phyloP scores from a whole-genome alignment of 2,113 vertebrate genomes.

The Tursiops truncatus region DNA sequence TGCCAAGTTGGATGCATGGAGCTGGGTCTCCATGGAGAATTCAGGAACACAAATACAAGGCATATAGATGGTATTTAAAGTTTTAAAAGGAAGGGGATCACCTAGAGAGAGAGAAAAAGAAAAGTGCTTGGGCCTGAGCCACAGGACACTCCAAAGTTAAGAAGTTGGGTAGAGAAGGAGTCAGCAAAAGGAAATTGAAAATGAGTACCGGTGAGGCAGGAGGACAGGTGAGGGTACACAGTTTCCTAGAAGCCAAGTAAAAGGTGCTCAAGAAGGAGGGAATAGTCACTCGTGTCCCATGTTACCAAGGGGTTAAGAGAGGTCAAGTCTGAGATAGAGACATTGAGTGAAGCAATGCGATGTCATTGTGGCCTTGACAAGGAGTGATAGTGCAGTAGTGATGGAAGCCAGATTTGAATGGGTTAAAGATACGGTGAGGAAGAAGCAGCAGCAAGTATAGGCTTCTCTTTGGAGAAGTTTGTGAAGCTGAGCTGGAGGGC shows the following conservation, averaged over 20 bases:
- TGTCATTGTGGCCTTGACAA: background rate
- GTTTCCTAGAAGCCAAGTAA: background rate
- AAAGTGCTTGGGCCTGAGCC: background rate
- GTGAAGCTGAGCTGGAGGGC: background rate
- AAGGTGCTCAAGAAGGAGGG: background rate
- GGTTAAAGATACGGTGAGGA: background rate
- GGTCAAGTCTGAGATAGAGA: background rate
- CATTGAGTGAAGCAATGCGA: background rate
- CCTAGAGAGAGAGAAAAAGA: background rate
- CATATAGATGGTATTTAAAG: background rate
- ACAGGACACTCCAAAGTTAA: background rate
- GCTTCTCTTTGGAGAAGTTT: background rate
- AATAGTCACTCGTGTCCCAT: background rate
- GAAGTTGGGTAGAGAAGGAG: background rate
- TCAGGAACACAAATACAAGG: background rate
- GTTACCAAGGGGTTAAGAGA: background rate
- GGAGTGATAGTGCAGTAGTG: background rate
- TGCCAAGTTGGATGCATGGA: background rate
- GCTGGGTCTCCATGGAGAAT: background rate
- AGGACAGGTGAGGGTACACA: background rate
- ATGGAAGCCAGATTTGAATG: background rate
- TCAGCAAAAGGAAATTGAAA: background rate
- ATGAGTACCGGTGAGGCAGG: background rate
- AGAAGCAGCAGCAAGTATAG: background rate
- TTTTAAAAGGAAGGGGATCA: background rate